Evolutionary conservation across 1,140 invertebrate genomes (phyloP).

Genomic region (Aphis gossypii): DNA sequence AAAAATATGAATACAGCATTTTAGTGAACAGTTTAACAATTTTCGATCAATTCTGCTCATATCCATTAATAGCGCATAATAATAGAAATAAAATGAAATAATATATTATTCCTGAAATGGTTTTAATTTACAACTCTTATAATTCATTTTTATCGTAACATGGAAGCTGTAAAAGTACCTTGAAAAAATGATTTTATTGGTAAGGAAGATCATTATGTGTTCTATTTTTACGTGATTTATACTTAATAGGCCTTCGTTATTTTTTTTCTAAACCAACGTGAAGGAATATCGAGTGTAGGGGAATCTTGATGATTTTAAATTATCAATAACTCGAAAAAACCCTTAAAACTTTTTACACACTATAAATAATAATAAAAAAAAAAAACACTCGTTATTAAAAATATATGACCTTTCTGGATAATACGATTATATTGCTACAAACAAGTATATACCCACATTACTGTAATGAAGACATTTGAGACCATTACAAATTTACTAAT

Average conservation of each 20-base stretch:
- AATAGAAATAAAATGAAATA: not conserved
- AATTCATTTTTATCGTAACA: constrained; percentile 16
- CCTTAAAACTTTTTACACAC: constrained; percentile 13
- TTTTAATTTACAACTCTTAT: not conserved
- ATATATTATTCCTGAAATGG: not conserved
- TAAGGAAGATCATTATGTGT: not conserved
- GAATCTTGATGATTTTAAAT: constrained; percentile 5
- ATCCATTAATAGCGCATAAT: not conserved
- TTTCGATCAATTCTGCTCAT: not conserved
- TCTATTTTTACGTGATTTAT: constrained; percentile 18
- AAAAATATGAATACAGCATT: not conserved
- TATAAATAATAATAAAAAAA: not conserved
- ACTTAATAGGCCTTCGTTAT: constrained; percentile 8
- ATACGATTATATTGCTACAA: not conserved
- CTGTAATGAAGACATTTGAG: not conserved
- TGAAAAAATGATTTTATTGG: not conserved
- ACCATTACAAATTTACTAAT: not conserved
- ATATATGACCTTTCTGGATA: not conserved
- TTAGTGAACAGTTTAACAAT: not conserved
- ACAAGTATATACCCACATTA: constrained; percentile 1
- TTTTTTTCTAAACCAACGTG: not conserved
- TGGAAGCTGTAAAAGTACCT: constrained; percentile 2
- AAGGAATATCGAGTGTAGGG: not conserved
- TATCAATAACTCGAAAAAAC: constrained; percentile 1
- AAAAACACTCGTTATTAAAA: constrained; percentile 13